Evolutionary conservation across 2,888 invertebrate genomes (phyloP).

Genomic region (Agrochola litura): DNA sequence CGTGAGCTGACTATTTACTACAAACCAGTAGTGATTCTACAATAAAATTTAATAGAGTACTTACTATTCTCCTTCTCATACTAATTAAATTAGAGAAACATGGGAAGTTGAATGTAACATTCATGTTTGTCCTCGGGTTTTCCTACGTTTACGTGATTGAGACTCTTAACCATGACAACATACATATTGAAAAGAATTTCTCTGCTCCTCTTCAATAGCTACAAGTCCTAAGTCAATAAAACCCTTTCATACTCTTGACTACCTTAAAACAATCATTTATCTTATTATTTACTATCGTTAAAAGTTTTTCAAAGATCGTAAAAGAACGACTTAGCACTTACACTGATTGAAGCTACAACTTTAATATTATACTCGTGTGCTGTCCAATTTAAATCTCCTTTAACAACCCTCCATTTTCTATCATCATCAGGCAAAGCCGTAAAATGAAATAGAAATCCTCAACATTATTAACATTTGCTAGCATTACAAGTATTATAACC

Average conservation of each 20-base stretch:
- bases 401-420: constrained; percentile 18
- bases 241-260: constrained; percentile 24
- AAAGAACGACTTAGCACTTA: constrained; percentile 11
- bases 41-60: constrained; percentile 37
- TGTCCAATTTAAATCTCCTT: constrained; percentile 12
- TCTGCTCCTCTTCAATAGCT: constrained; percentile 22
- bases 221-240: constrained; percentile 34
- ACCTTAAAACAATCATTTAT: constrained; percentile 5
- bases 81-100: constrained; percentile 35
- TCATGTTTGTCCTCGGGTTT: constrained; percentile 21
- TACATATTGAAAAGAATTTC: constrained; percentile 44
- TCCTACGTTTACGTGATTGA: constrained; percentile 25
- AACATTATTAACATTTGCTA: neutral
- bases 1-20: constrained; percentile 70
- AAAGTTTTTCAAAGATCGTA: constrained; percentile 9
- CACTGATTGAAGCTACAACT: constrained; percentile 2
- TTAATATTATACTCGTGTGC: constrained; percentile 4
- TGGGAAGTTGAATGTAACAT: constrained; percentile 34
- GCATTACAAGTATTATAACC: constrained; percentile 12
- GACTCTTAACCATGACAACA: constrained; percentile 15
- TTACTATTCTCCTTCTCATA: constrained; percentile 25
- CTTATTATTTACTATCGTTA: constrained; percentile 13
- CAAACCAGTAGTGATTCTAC: constrained; percentile 31
- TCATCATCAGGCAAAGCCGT: neutral
- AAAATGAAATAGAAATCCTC: constrained; percentile 7